Conservation (phyloP, 2,113 vertebrate species). For the Riparia riparia region DNA sequence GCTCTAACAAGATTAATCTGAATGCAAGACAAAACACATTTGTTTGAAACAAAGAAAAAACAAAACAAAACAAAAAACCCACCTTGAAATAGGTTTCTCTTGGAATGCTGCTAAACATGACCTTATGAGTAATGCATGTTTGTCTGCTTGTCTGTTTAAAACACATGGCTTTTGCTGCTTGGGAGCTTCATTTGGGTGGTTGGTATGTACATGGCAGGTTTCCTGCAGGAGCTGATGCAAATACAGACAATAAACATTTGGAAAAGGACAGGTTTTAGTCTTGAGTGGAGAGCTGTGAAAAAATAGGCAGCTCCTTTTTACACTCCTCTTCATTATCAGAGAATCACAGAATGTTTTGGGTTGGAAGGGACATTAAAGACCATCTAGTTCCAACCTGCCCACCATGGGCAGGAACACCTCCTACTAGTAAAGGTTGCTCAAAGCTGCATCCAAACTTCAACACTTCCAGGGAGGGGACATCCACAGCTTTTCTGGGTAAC, state of each 20-base stretch:
- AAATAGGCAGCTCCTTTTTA: neutral
- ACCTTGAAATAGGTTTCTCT: slow-evolving; percentile 30
- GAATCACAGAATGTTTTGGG: neutral
- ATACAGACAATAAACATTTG: neutral
- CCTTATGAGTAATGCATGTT: slow-evolving; percentile 26
- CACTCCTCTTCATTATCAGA: neutral
- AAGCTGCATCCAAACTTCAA: neutral
- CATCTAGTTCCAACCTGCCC: neutral
- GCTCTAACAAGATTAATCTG: slow-evolving; percentile 23
- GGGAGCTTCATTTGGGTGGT: neutral
- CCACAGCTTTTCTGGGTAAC: neutral
- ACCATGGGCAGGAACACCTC: neutral
- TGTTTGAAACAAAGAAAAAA: neutral
- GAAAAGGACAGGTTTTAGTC: neutral
- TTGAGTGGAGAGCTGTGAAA: neutral
- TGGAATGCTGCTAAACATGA: slow-evolving; percentile 62
- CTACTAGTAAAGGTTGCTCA: neutral
- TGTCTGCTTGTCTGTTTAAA: slow-evolving; percentile 24
- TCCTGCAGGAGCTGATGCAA: neutral
- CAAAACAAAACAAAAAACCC: neutral
- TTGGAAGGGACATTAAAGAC: neutral
- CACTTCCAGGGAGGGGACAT: neutral
- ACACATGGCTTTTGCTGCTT: neutral
- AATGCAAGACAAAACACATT: slow-evolving; percentile 56
- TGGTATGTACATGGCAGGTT: neutral